These are phyloP conservation scores for Patella vulgata DNA, from an alignment of 1,140 invertebrate genomes.

Conservation along the genomic window DNA sequence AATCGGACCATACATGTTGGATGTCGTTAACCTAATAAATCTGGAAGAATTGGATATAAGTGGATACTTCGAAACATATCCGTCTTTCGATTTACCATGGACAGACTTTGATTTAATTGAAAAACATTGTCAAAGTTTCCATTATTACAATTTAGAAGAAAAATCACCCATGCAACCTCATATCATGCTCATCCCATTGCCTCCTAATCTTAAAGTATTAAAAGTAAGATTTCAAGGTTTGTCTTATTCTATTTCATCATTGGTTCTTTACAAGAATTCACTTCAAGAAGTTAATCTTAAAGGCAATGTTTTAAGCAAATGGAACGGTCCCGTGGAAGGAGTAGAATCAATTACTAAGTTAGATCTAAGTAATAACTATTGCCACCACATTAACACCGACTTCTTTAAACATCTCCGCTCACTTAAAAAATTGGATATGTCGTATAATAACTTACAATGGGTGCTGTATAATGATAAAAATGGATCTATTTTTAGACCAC, in stretches of 20 bases:
- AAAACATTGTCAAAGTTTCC: no score
- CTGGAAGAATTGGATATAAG: no score
- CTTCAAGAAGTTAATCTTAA: background rate
- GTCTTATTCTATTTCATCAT: conserved; percentile 2
- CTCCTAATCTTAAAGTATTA: conserved; percentile 16
- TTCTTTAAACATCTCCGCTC: conserved; percentile 24
- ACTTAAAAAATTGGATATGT: background rate
- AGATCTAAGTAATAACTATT: conserved; percentile 15
- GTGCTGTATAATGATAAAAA: background rate
- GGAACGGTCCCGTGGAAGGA: conserved; percentile 22
- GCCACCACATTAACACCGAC: conserved; percentile 2
- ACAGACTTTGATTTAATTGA: no score
- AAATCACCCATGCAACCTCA: no score
- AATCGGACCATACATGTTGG: no score
- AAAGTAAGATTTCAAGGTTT: conserved; percentile 13
- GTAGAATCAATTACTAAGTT: conserved; percentile 11
- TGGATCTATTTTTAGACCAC: conserved; percentile 3
- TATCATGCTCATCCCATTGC: no score
- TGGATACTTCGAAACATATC: no score
- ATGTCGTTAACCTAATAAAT: no score
- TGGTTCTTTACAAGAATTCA: conserved; percentile 12
- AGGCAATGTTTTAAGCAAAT: conserved; percentile 12
- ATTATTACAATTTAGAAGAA: no score
- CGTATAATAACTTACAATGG: background rate
- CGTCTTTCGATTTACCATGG: no score